These are phyloP conservation scores for Hemibagrus wyckioides DNA, from an alignment of 2,113 vertebrate species.

Conservation along the genomic window DNA sequence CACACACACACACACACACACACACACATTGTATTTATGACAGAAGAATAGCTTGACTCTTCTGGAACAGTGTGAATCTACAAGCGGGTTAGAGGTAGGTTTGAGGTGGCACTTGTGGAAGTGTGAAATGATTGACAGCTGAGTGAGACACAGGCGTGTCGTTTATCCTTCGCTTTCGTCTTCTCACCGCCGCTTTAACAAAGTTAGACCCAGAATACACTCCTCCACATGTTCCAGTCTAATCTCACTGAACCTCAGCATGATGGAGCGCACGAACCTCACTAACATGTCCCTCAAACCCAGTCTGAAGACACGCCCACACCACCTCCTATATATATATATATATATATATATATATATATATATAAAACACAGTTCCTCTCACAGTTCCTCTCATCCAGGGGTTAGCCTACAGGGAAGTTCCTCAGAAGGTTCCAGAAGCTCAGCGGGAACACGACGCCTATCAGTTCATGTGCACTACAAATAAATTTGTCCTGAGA, in stretches of 20 bases:
- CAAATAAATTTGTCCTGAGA: constrained; percentile 37
- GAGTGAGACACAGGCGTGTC: not conserved
- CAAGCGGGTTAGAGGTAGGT: not conserved
- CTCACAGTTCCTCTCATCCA: not conserved
- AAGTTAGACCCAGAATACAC: not conserved
- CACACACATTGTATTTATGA: constrained; percentile 2
- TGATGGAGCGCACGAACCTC: not conserved
- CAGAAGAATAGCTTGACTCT: not conserved
- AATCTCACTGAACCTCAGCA: not conserved
- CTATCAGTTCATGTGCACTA: not conserved
- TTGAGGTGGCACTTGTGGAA: not conserved
- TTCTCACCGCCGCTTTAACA: not conserved
- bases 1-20: no score
- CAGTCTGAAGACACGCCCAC: not conserved
- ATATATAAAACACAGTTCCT: no score
- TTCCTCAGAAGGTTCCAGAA: constrained; percentile 1
- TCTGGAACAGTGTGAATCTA: constrained; percentile 13
- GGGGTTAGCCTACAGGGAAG: not conserved
- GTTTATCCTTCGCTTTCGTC: not conserved
- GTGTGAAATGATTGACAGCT: not conserved
- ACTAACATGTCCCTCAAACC: not conserved
- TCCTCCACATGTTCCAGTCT: not conserved
- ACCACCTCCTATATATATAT: no score
- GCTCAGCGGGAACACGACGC: not conserved
- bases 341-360: no score